phyloP scores from a whole-genome alignment of 2,113 vertebrate species.

The Pseudorasbora parva region DNA sequence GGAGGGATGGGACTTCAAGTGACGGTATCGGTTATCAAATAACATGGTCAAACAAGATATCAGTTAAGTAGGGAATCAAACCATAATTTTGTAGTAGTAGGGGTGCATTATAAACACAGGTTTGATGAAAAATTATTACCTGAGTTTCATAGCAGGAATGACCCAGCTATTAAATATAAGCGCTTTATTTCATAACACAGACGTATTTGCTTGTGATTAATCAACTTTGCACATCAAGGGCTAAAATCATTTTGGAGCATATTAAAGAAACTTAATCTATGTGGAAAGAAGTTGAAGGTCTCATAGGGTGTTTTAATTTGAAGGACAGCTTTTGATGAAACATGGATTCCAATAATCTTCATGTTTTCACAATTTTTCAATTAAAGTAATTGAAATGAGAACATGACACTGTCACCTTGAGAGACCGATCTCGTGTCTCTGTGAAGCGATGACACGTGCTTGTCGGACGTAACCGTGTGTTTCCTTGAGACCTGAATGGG shows the following conservation, averaged over 20 bases:
- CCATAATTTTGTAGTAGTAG: too few relatives aligned
- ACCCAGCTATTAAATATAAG: background rate
- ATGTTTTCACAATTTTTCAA: background rate
- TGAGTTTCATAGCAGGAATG: background rate
- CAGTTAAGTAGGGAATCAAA: too few relatives aligned
- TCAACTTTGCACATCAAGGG: background rate
- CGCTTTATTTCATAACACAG: background rate
- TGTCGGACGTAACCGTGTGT: background rate
- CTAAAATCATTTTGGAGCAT: background rate
- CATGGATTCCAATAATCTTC: background rate
- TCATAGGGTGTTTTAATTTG: background rate
- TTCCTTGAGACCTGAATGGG: background rate
- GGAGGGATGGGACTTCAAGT: too few relatives aligned
- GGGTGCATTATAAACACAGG: too few relatives aligned
- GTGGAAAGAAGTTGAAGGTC: background rate
- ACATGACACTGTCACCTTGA: background rate
- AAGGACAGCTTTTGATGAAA: background rate
- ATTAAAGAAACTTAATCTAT: background rate
- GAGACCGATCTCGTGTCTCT: background rate
- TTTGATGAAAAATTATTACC: too few relatives aligned
- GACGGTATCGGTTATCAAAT: too few relatives aligned
- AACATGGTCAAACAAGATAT: too few relatives aligned
- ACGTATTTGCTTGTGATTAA: background rate
- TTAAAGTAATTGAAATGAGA: background rate
- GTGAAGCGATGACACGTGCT: too few relatives aligned